These are phyloP conservation scores for Mixornis gularis DNA, from an alignment of 2,113 vertebrate genomes.

Conservation along the genomic window DNA sequence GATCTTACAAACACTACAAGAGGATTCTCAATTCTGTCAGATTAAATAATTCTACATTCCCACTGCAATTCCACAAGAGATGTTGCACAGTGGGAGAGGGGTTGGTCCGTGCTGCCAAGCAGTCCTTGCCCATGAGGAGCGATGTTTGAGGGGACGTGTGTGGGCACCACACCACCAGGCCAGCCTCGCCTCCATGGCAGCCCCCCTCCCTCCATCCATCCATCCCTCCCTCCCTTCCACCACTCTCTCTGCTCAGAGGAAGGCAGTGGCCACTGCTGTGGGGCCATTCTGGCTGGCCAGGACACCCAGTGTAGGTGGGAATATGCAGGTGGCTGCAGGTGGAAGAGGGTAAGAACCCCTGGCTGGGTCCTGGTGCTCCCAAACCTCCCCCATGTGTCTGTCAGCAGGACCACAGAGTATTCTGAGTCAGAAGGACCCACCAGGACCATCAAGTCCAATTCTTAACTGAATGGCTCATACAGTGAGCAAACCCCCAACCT, in stretches of 20 bases:
- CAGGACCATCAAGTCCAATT: fast-evolving
- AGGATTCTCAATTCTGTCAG: background rate
- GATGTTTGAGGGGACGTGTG: fast-evolving
- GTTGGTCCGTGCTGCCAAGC: background rate
- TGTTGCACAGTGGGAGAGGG: background rate
- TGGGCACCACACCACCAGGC: background rate
- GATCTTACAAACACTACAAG: background rate
- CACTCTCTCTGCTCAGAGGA: background rate
- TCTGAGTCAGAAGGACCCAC: background rate
- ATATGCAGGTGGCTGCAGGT: background rate
- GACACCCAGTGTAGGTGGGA: background rate
- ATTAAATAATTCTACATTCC: background rate
- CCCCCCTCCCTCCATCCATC: background rate
- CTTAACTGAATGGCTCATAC: background rate
- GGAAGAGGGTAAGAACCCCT: background rate
- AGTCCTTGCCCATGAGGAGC: fast-evolving
- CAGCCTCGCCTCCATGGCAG: fast-evolving
- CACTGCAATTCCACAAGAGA: background rate
- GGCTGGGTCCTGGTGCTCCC: background rate
- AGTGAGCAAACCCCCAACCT: background rate
- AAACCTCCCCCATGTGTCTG: background rate
- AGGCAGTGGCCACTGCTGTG: background rate
- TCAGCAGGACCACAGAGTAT: background rate
- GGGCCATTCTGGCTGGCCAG: background rate
- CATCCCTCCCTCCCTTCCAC: background rate